Evolutionary conservation across 2,797 vertebrate genomes (phyloP).

Genomic region (Aotus griseimembra): DNA sequence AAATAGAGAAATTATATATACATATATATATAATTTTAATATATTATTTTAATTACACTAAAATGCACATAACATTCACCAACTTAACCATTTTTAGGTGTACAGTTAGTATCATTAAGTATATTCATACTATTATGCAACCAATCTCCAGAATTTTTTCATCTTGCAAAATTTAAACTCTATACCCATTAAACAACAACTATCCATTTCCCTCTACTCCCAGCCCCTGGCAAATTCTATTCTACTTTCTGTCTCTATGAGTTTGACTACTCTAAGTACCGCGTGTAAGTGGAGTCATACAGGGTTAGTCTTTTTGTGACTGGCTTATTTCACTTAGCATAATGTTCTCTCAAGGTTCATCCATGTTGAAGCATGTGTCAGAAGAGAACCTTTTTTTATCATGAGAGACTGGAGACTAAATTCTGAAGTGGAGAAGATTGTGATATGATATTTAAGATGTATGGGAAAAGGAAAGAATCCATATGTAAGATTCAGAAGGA

Average conservation of each 20-base stretch:
- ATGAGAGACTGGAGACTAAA: neutral
- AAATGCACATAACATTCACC: neutral
- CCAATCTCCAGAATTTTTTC: neutral
- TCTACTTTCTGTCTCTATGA: neutral
- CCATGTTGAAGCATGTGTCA: neutral
- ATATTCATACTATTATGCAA: neutral
- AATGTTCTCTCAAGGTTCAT: neutral
- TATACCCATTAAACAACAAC: neutral
- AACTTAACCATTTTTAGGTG: neutral
- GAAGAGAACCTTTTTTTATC: constrained; percentile 12
- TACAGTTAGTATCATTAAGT: neutral
- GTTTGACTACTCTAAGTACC: neutral
- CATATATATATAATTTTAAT: neutral
- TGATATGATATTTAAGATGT: neutral
- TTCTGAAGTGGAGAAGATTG: neutral
- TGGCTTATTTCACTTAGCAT: neutral
- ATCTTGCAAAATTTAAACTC: neutral
- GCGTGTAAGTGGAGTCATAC: neutral
- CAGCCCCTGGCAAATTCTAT: neutral
- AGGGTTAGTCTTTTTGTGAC: neutral
- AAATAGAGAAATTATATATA: neutral
- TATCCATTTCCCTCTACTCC: neutral
- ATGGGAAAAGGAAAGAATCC: neutral
- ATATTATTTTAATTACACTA: neutral
- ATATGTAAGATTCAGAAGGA: neutral